Evolutionary conservation across 2,888 invertebrate genomes (phyloP), one percentile per base, ranked within the genome.

Genomic region (Petrophora chlorosata): DNA sequence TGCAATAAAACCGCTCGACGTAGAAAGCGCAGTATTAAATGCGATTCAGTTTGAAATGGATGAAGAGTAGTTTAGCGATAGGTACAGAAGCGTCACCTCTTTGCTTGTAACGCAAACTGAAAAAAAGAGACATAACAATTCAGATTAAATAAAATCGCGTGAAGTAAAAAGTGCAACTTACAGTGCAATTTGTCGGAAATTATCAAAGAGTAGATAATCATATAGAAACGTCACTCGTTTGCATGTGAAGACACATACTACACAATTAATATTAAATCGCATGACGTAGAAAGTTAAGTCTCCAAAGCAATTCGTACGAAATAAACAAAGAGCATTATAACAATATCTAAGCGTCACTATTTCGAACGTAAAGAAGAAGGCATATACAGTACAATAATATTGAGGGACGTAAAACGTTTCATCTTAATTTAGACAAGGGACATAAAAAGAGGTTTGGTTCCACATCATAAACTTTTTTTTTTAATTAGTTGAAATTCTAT

Each of bases 181-280:
- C n/a, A n/a, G n/a, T n/a, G n/a, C n/a, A n/a, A n/a, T n/a, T n/a
- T n/a, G n/a, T n/a, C n/a, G n/a, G n/a, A n/a, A n/a, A n/a, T n/a
- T n/a, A n/a, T 13, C 28, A 28, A 28, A 13, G 28, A 16, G 23
- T 2, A n/a, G n/a, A n/a, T n/a, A 22, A 29, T 4, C 7, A 13
- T 22, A 26, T 14, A 19, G 17, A 42, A 30, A 12, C 17, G 22
- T 17, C 16, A n/a, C 15, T n/a, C 29, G 8, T 22, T 13, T 3
- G 5, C 29, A 25, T 19, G 42, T 44, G 34, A 28, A 43, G 52
- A 45, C 17, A 43, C 44, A 36, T 41, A 51, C n/a, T n/a, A 55
- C 52, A 50, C 25, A 28, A 36, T 33, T 39, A 55, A 51, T 58
- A 55, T n/a, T n/a, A 58, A 55, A 58, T 45, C 26, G 9, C 17